These are phyloP conservation scores for Glyphotaelius pellucidus DNA, from an alignment of 2,888 invertebrate genomes.

Conservation along the genomic window DNA sequence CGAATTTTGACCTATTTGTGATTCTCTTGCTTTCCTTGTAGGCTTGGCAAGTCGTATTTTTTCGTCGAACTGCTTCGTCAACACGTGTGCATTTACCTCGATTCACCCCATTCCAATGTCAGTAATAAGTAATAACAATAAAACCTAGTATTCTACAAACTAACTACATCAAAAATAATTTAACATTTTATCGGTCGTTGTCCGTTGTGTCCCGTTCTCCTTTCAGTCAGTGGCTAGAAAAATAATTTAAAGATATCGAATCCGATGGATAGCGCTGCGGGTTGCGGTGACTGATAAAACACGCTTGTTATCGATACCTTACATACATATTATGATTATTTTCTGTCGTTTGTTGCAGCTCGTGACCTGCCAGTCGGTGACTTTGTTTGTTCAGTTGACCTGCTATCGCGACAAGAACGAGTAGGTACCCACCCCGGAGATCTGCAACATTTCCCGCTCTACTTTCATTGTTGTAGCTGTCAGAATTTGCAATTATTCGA, in stretches of 20 bases:
- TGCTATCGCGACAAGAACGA: neutral
- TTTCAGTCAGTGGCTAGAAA: neutral
- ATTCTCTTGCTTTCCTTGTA: too few relatives aligned
- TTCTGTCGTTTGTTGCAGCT: neutral
- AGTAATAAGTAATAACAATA: neutral
- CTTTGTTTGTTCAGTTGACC: neutral
- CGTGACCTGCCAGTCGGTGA: conserved; percentile 5
- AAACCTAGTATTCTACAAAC: neutral
- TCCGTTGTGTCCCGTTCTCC: neutral
- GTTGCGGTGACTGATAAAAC: neutral
- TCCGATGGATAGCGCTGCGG: neutral
- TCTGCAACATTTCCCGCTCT: neutral
- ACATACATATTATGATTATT: neutral
- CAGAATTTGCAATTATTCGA: neutral
- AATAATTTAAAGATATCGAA: neutral
- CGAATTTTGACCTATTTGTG: too few relatives aligned
- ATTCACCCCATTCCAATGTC: neutral
- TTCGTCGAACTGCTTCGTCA: too few relatives aligned
- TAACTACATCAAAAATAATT: too few relatives aligned
- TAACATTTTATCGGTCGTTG: neutral
- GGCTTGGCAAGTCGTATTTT: too few relatives aligned
- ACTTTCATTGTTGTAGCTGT: neutral
- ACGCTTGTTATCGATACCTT: neutral
- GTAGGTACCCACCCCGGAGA: neutral
- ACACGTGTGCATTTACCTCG: too few relatives aligned